Evolutionary conservation across 2,113 vertebrate species (phyloP).

Genomic region (Melierax canorus): DNA sequence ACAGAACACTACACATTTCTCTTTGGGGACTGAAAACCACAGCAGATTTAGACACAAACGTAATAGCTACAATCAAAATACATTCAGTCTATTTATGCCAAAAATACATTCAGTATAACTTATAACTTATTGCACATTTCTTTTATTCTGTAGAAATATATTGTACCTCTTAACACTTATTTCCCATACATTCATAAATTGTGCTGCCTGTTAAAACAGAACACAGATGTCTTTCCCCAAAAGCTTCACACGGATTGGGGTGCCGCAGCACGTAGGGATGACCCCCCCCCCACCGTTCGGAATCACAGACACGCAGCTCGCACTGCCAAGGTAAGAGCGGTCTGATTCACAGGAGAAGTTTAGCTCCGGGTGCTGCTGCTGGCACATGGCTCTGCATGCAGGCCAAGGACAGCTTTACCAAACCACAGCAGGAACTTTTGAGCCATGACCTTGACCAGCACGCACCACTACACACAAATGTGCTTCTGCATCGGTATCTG

Average conservation of each 20-base stretch:
- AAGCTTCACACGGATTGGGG: background rate
- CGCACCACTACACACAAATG: accelerated
- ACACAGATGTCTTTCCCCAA: background rate
- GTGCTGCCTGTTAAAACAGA: background rate
- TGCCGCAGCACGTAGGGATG: background rate
- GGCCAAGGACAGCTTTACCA: background rate
- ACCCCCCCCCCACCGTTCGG: background rate
- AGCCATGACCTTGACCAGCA: accelerated
- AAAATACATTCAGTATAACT: slow-evolving; percentile 44
- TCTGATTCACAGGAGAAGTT: background rate
- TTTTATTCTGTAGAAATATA: background rate
- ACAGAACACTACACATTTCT: slow-evolving; percentile 13
- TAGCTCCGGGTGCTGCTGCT: background rate
- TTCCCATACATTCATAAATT: background rate
- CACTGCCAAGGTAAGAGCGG: background rate
- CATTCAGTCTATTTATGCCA: background rate
- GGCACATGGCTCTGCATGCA: background rate
- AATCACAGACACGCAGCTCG: background rate
- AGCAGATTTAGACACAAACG: slow-evolving; percentile 26
- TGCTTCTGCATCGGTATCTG: accelerated
- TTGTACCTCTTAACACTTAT: background rate
- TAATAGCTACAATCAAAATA: slow-evolving; percentile 34
- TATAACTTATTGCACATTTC: slow-evolving; percentile 59
- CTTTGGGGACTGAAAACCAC: slow-evolving; percentile 13
- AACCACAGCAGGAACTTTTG: accelerated